Conservation (phyloP, 2,888 invertebrate species). For the Hydraecia micacea region DNA sequence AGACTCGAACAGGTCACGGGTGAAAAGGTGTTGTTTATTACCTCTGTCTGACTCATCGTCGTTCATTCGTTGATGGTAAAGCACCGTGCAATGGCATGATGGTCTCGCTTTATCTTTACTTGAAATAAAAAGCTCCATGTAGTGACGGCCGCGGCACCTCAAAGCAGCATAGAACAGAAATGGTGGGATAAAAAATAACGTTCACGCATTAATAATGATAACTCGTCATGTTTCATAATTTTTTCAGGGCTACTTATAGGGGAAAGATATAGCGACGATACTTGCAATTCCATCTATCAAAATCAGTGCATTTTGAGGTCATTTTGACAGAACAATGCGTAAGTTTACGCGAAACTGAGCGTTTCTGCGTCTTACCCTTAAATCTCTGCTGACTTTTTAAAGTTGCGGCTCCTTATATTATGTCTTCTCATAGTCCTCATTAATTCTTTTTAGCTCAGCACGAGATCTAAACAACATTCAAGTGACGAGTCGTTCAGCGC, state of each 20-base stretch:
- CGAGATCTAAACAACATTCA: neutral
- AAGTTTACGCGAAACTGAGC: neutral
- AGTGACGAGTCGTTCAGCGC: constrained; percentile 14
- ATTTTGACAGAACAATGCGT: neutral
- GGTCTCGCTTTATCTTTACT: constrained; percentile 12
- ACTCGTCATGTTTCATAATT: neutral
- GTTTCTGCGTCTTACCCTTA: neutral
- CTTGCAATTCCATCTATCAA: neutral
- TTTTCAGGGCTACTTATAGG: neutral
- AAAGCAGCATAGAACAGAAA: neutral
- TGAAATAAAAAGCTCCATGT: constrained; percentile 9
- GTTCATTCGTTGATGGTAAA: constrained; percentile 8
- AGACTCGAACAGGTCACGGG: constrained; percentile 16
- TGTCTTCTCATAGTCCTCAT: neutral
- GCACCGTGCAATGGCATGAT: neutral
- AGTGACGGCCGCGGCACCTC: constrained; percentile 18
- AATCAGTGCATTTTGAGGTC: neutral
- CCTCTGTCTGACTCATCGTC: constrained; percentile 28
- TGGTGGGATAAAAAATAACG: constrained; percentile 8
- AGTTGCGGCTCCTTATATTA: neutral
- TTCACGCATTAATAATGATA: neutral
- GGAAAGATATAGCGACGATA: neutral
- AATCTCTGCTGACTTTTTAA: neutral
- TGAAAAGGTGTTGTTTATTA: constrained; percentile 28
- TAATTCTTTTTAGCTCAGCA: neutral